Base-by-base conservation (phyloP, 2,113 vertebrate genomes). In the Dicerorhinus sumatrensis region DNA sequence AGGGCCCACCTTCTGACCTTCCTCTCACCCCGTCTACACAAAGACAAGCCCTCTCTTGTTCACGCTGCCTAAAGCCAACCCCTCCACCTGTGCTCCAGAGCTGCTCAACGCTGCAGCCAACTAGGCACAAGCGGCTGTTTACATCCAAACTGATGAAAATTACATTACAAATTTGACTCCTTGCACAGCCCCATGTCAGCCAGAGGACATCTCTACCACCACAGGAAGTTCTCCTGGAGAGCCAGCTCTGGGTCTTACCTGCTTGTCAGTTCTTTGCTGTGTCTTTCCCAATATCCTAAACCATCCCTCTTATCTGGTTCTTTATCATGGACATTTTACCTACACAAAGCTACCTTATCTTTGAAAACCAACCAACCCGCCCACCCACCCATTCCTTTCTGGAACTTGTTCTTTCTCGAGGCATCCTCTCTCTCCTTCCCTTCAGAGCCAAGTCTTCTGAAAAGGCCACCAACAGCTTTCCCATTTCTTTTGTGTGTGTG, bases 141-240 rank as follows among this genome's bases (percentile, higher is more conserved):
- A 29, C 29, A 3, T 14, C 29, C 29, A 23, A 46, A 33, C 2
- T 4, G 17, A n/a, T 2, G 5, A 39, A n/a, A 39, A 23, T 1
- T 29, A 2, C 36, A 17, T 8, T 1, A 62, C 20, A 5, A 67
- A 33, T 1, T 0, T 7, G 33, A 46, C 14, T 23, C 7, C 10
- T 13, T 2, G 6, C 16, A 25, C 16, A 10, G 54, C 4, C 31
- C 18, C 48, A 13, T 4, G 21, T 25, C 60, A 46, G 70, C 69
- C 0, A 17, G 79, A 18, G 0, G 6, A 10, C 51, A 36, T 1
- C 12, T 21, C 1, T 29, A 1, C 36, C 17, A 21, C 0, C 6
- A 0, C 8, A 5, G 1, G 3, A 27, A 2, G 8, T 3, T 23
- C 21, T 23, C n/a, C 1, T 11, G 21, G 51, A 27, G 63, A n/a